Percentiles rank a stretch among this genome's conserved stretches.
These are phyloP conservation scores for Argyresthia goedartella DNA, from an alignment of 2,888 invertebrate genomes.

Conservation along the genomic window DNA sequence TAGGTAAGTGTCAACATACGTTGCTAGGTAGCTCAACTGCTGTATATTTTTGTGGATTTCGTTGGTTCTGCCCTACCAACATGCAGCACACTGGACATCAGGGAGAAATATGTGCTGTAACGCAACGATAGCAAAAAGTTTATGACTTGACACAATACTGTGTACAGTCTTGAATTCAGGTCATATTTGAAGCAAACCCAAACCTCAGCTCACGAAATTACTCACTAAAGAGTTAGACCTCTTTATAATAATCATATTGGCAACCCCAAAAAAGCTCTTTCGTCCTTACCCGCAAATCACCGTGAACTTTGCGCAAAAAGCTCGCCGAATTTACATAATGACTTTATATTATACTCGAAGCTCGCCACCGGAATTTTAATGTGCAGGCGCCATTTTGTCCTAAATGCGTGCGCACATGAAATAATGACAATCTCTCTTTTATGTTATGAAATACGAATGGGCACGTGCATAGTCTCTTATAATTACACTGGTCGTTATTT, in stretches of 20 bases:
- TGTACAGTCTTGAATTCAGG: background rate
- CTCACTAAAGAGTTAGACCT: background rate
- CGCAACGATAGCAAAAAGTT: no score
- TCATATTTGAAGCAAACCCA: background rate
- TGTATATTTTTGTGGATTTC: no score
- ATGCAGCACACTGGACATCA: no score
- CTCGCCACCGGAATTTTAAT: slow-evolving; percentile 56
- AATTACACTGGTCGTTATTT: background rate
- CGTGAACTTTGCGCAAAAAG: slow-evolving; percentile 46
- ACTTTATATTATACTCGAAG: slow-evolving; percentile 59
- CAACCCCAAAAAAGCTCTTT: background rate
- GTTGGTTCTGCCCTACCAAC: no score
- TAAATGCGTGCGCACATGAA: background rate
- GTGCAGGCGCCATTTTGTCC: slow-evolving; percentile 10
- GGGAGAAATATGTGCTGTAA: no score
- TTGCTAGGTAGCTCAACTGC: no score
- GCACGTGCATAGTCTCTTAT: background rate
- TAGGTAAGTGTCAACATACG: no score
- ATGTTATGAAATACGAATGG: background rate
- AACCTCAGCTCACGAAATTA: background rate
- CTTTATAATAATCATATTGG: background rate
- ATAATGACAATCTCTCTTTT: background rate
- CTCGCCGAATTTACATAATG: slow-evolving; percentile 57
- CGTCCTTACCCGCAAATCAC: slow-evolving; percentile 34
- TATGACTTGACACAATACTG: background rate